Base-by-base conservation (phyloP, 2,888 invertebrate species). In the Lordiphosa andalusiaca region DNA sequence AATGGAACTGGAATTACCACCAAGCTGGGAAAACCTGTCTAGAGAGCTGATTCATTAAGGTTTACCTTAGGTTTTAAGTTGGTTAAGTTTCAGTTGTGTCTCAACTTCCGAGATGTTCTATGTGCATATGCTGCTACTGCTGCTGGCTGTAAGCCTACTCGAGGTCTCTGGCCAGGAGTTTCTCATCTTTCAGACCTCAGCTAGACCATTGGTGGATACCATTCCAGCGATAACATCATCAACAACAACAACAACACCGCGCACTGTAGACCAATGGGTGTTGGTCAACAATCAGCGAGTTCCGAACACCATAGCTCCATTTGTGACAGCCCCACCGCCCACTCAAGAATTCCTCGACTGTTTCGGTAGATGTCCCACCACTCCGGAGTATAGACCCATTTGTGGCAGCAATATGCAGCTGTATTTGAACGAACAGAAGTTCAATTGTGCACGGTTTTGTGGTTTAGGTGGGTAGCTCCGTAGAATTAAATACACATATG, bases 371-470 rank as follows among this genome's bases (percentile, higher is more conserved):
- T 89, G 89, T 49, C 87, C 78, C 4, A 87, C 89, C 0, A 89
- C 89, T 0, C 57, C 87, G 0, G 86, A 89, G 57, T 89, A 89
- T 35, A 89, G 87, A 82, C 89, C 89, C 1, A 77, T 89, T 48
- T 89, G 89, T 62, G 89, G 85, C 10, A 87, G 77, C 40, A 85
- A 89, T 62, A 73, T 73, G 23, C 73, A 86, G 33, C 42, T 78
- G 33, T 89, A 89, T 56, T 63, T 66, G 16, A 89, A 89, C 57
- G 83, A 85, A 46, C 87, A 87, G 51, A 88, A 88, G 48, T 88
- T 87, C 30, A 75, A 83, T 41, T 89, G 89, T 48, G 88, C 89
- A 0, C 73, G 73, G 4, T 55, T 60, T 5, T 89, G 89, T 62
- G 89, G 89, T n/a, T 80, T 83, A 66, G 75, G 89, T 89, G 66